Conservation (phyloP, 2,888 invertebrate species). For the Drepana falcataria region DNA sequence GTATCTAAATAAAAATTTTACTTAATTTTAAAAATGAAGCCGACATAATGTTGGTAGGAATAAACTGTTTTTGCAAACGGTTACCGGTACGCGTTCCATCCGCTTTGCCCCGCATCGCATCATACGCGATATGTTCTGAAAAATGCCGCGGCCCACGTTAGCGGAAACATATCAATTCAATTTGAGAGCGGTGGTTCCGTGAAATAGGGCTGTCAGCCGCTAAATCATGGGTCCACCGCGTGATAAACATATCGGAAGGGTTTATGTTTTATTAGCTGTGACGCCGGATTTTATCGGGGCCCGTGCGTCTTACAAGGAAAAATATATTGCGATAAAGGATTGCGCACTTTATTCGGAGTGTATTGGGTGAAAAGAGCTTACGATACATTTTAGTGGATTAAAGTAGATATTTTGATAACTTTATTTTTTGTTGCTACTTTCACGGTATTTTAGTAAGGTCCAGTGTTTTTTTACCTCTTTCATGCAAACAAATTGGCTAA, state of each 20-base stretch:
- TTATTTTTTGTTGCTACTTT: no score
- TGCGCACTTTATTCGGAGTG: not conserved
- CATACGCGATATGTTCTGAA: conserved; percentile 70
- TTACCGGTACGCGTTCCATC: conserved; percentile 53
- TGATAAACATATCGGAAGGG: conserved; percentile 71
- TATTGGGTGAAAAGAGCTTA: not conserved
- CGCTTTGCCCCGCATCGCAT: conserved; percentile 56
- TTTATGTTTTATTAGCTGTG: conserved; percentile 68
- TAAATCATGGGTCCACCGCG: conserved; percentile 59
- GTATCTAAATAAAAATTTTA: no score
- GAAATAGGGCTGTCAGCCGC: conserved; percentile 61
- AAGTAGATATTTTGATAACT: no score
- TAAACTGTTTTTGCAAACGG: conserved; percentile 26
- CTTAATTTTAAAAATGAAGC: no score
- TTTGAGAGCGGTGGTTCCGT: conserved; percentile 55
- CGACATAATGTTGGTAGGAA: no score
- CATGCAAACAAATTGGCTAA: conserved; percentile 12
- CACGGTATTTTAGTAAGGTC: no score
- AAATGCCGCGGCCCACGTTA: conserved; percentile 64
- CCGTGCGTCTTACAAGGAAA: conserved; percentile 5
- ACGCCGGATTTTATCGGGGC: conserved; percentile 41
- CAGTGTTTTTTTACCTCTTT: no score
- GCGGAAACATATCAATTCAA: conserved; percentile 77
- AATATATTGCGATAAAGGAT: not conserved
- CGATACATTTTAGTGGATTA: no score